phyloP scores from a whole-genome alignment of 2,797 vertebrate genomes.

The Schizopygopsis pylzovi region DNA sequence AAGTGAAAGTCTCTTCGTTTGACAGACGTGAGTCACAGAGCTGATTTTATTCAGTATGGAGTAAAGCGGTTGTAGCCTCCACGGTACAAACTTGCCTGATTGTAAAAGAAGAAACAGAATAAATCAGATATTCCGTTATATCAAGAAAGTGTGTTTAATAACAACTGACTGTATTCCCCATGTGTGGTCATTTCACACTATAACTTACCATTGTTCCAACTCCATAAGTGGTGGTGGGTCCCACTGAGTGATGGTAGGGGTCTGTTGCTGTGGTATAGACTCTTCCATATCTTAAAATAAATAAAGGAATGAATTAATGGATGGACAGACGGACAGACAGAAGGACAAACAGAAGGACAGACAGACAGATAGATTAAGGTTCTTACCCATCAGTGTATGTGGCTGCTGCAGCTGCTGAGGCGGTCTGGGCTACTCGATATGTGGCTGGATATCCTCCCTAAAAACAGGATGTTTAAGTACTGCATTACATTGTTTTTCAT shows the following conservation, averaged over 20 bases:
- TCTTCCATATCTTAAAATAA: slow-evolving; percentile 76
- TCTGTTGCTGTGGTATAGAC: slow-evolving; percentile 80
- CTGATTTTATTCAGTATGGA: slow-evolving; percentile 75
- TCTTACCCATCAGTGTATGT: slow-evolving; percentile 83
- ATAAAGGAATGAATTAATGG: not conserved
- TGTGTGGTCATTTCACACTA: not conserved
- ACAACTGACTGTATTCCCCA: not conserved
- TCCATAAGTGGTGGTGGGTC: slow-evolving; percentile 81
- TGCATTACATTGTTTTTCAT: not conserved
- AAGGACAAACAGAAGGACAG: not conserved
- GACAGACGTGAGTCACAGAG: not conserved
- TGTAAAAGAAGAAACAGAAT: slow-evolving; percentile 50
- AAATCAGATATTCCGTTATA: not conserved
- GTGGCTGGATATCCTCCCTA: slow-evolving; percentile 82
- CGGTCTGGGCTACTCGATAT: slow-evolving; percentile 81
- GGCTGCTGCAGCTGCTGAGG: slow-evolving; percentile 76
- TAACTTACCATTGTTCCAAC: slow-evolving; percentile 83
- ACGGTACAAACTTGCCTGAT: slow-evolving; percentile 83
- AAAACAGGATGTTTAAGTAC: slow-evolving; percentile 14
- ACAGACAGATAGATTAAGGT: not conserved
- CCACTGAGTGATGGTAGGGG: slow-evolving; percentile 83
- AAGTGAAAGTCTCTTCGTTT: not conserved
- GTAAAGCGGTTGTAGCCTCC: slow-evolving; percentile 87
- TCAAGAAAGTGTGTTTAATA: not conserved
- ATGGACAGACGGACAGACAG: accelerated